A percentile compares a stretch with the other conserved stretches of the same genome.
phyloP scores from a whole-genome alignment of 2,888 invertebrate species.

The Hypolimnas misippus region DNA sequence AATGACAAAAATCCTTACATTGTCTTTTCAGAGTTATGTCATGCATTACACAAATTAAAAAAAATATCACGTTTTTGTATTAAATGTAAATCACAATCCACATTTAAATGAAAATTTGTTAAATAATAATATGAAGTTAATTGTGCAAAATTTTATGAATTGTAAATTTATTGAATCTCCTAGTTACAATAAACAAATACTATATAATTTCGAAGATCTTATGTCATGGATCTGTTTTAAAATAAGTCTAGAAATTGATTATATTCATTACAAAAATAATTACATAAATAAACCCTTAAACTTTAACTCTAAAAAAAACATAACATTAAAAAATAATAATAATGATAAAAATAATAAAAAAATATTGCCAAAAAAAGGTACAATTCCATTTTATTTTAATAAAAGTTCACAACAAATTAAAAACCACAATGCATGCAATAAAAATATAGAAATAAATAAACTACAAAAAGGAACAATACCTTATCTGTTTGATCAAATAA shows the following conservation, averaged over 20 bases:
- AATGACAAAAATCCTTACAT: constrained; percentile 1
- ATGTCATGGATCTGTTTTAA: background rate
- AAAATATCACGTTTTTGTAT: constrained; percentile 1
- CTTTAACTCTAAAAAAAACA: too few relatives aligned
- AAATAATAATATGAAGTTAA: background rate
- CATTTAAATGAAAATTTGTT: background rate
- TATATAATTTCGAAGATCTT: background rate
- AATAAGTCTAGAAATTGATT: background rate
- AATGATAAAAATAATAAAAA: too few relatives aligned
- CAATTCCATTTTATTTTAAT: too few relatives aligned
- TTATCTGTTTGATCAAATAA: too few relatives aligned
- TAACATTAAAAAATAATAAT: too few relatives aligned
- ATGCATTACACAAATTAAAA: background rate
- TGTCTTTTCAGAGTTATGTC: background rate
- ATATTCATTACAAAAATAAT: too few relatives aligned
- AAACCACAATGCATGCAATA: too few relatives aligned
- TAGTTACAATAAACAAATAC: background rate
- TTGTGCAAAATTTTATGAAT: background rate
- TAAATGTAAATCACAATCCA: background rate
- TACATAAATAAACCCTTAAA: too few relatives aligned
- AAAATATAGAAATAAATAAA: too few relatives aligned
- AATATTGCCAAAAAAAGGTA: too few relatives aligned
- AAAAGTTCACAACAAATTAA: too few relatives aligned
- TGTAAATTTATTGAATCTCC: background rate
- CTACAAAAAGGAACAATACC: too few relatives aligned